Percentiles rank a stretch among this genome's conserved stretches.
phyloP scores from a whole-genome alignment of 2,888 invertebrate species.

The Ellobium chinense region DNA sequence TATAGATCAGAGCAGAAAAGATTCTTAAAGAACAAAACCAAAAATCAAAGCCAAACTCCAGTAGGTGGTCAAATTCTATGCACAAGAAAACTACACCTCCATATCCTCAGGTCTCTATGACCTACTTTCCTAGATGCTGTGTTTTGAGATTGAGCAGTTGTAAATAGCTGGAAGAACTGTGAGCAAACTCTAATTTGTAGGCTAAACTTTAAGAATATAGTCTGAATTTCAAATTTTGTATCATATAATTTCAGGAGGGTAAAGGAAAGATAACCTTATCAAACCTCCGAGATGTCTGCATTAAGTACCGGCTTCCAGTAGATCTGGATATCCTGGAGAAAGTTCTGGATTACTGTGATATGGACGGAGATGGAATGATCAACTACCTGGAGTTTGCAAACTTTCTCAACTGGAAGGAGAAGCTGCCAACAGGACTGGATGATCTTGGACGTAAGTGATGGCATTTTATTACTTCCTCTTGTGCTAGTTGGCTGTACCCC shows the following conservation, averaged over 20 bases:
- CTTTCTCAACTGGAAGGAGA: conserved; percentile 78
- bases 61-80: no score
- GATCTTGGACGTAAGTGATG: conserved; percentile 46
- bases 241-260: conserved; percentile 58
- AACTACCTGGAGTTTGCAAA: conserved; percentile 77
- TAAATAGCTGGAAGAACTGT: no score
- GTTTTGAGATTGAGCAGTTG: neutral
- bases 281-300: conserved; percentile 72
- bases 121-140: no score
- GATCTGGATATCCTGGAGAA: conserved; percentile 74
- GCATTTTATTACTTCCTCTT: no score
- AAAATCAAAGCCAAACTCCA: no score
- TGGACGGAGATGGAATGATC: conserved; percentile 73
- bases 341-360: conserved; percentile 76
- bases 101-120: no score
- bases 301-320: conserved; percentile 74
- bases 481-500: no score
- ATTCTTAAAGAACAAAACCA: no score
- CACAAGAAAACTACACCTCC: no score
- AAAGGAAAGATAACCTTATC: conserved; percentile 72
- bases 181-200: no score
- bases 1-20: no score
- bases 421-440: conserved; percentile 71
- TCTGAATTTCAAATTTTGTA: no score
- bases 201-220: neutral